Conservation (phyloP, 2,113 vertebrate genomes). For the Balaeniceps rex region DNA sequence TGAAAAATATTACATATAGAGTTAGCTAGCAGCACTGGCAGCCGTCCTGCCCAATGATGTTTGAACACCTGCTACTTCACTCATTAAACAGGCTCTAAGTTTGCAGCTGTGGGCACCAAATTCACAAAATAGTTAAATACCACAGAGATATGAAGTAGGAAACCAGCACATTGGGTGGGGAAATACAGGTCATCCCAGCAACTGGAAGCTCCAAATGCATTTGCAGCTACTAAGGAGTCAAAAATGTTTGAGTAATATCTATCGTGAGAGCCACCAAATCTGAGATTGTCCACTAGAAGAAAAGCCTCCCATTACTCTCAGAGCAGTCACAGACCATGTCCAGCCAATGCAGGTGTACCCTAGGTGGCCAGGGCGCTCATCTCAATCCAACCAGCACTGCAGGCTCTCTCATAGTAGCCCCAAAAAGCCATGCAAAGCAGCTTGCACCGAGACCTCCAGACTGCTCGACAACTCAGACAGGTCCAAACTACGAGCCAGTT, state of each 20-base stretch:
- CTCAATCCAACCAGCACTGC: background rate
- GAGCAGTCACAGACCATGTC: background rate
- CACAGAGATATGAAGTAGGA: background rate
- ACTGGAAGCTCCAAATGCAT: background rate
- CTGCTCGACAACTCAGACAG: background rate
- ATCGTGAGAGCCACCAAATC: background rate
- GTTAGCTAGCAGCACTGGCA: background rate
- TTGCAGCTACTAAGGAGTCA: background rate
- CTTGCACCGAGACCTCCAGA: fast-evolving
- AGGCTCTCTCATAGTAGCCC: background rate
- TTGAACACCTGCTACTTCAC: background rate
- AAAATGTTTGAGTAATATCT: background rate
- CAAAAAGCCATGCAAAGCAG: background rate
- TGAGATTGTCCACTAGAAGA: background rate
- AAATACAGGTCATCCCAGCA: background rate
- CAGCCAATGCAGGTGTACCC: background rate
- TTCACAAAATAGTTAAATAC: background rate
- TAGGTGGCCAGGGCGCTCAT: background rate
- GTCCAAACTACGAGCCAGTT: background rate
- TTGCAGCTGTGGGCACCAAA: background rate
- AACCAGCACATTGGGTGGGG: background rate
- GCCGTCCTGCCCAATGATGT: background rate
- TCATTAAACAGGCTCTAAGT: background rate
- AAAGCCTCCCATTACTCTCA: background rate
- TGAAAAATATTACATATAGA: background rate